Conservation (phyloP, 2,888 invertebrate species). For the Itoplectis maculator region DNA sequence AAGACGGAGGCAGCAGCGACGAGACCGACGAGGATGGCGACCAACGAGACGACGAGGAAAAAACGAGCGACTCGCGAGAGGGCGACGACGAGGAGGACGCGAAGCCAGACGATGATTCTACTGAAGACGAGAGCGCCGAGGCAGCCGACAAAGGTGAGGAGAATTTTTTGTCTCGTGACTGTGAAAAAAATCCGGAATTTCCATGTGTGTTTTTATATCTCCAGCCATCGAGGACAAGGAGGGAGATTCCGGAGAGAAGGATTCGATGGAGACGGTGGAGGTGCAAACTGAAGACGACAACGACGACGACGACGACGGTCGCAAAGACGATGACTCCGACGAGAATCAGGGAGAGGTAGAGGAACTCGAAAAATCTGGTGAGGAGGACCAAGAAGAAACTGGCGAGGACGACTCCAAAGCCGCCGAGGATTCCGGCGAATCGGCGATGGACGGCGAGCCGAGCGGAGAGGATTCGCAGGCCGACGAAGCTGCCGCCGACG, state of each 20-base stretch:
- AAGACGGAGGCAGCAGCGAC: slow-evolving; percentile 77
- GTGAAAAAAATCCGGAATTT: not conserved
- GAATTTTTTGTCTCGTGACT: not conserved
- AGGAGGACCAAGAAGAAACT: slow-evolving; percentile 62
- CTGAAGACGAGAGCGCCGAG: slow-evolving; percentile 64
- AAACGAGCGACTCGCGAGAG: slow-evolving; percentile 69
- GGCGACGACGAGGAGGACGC: slow-evolving; percentile 69
- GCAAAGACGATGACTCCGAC: slow-evolving; percentile 62
- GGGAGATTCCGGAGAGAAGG: slow-evolving; percentile 70
- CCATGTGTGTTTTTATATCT: not conserved
- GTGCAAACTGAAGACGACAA: slow-evolving; percentile 46
- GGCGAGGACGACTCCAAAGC: slow-evolving; percentile 51
- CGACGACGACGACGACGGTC: slow-evolving; percentile 54
- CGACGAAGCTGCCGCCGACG: not conserved
- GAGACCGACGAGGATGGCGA: slow-evolving; percentile 69
- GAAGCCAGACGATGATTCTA: slow-evolving; percentile 55
- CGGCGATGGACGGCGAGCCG: slow-evolving; percentile 22
- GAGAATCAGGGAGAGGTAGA: slow-evolving; percentile 59
- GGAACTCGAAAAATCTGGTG: slow-evolving; percentile 61
- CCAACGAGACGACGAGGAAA: slow-evolving; percentile 66
- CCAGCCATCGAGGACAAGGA: slow-evolving; percentile 56
- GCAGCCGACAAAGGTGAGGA: slow-evolving; percentile 64
- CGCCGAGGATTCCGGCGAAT: slow-evolving; percentile 34
- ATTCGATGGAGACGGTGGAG: slow-evolving; percentile 59
- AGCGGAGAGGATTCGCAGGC: not conserved